A percentile compares a stretch with the other conserved stretches of the same genome.
These are phyloP conservation scores for Antheraea yamamai DNA, from an alignment of 2,888 invertebrate genomes.

Conservation along the genomic window DNA sequence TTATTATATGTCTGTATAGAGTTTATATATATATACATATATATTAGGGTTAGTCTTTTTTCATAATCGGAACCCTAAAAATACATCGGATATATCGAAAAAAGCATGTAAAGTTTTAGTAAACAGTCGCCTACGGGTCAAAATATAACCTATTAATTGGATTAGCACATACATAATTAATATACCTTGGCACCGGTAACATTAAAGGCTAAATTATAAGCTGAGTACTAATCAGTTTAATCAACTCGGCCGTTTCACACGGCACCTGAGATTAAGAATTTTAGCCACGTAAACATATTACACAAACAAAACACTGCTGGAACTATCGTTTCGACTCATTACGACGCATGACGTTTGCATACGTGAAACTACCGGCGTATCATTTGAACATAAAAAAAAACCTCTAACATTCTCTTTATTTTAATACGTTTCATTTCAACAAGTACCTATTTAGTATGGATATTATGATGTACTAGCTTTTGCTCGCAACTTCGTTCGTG, in stretches of 20 bases:
- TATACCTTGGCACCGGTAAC: neutral
- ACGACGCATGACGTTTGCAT: conserved; percentile 8
- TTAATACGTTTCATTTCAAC: neutral
- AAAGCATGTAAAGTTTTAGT: neutral
- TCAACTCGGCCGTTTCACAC: neutral
- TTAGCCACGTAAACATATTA: neutral
- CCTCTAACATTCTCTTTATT: neutral
- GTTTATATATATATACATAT: no score
- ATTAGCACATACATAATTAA: neutral
- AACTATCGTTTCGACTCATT: conserved; percentile 4
- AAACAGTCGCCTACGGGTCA: neutral
- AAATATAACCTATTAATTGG: neutral
- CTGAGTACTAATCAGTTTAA: neutral
- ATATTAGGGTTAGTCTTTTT: neutral
- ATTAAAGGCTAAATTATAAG: neutral
- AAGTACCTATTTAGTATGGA: neutral
- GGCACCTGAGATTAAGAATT: neutral
- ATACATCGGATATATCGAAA: neutral
- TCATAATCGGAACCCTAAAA: no score
- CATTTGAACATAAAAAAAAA: conserved; percentile 3
- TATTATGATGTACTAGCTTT: neutral
- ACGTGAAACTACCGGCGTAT: neutral
- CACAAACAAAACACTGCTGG: neutral
- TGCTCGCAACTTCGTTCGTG: no score
- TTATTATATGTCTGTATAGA: no score